phyloP scores from a whole-genome alignment of 2,888 invertebrate species.

The Sceliomorpha sp. region DNA sequence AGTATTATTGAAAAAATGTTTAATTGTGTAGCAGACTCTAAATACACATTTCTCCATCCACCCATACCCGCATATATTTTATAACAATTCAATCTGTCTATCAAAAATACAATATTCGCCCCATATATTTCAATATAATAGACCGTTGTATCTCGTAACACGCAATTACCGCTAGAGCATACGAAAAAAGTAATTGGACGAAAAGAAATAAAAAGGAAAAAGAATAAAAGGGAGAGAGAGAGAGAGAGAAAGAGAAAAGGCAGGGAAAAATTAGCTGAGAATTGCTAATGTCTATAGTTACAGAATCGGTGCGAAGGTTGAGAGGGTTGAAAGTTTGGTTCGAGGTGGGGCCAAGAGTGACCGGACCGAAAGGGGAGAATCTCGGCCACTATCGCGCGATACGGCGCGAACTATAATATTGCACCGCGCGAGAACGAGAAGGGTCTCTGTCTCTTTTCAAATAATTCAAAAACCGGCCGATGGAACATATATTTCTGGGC shows the following conservation, averaged over 20 bases:
- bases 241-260: no score
- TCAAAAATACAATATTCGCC: no score
- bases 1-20: no score
- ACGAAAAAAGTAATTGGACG: constrained; percentile 41
- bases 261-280: constrained; percentile 22
- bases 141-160: constrained; percentile 9
- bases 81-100: no score
- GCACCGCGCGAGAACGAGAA: constrained; percentile 62
- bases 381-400: constrained; percentile 71
- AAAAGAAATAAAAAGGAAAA: constrained; percentile 7
- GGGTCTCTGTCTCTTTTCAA: constrained; percentile 79
- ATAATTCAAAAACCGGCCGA: constrained; percentile 80
- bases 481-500: constrained; percentile 79
- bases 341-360: constrained; percentile 42
- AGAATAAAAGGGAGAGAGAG: no score
- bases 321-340: constrained; percentile 27
- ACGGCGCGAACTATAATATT: constrained; percentile 73
- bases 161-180: constrained; percentile 25
- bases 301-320: constrained; percentile 36
- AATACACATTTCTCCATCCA: no score
- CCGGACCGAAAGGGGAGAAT: constrained; percentile 56
- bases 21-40: no score
- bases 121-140: constrained; percentile 22
- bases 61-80: no score
- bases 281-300: constrained; percentile 47